Evolutionary conservation across 2,888 invertebrate genomes (phyloP).

Genomic region (Dolichomitus sp.): DNA sequence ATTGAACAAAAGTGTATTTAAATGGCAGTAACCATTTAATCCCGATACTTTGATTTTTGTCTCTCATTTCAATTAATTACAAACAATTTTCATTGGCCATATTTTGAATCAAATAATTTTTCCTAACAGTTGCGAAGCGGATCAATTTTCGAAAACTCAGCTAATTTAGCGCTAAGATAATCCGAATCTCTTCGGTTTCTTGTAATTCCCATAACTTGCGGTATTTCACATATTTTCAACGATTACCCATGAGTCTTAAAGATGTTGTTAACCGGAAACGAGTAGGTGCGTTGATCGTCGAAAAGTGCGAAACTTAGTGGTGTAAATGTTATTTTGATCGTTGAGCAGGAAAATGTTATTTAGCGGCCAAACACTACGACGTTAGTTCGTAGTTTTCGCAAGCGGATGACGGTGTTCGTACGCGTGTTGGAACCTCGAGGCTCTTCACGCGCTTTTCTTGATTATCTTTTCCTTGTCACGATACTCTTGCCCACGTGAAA

Average conservation of each 20-base stretch:
- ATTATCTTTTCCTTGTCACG: not conserved
- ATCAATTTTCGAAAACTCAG: not conserved
- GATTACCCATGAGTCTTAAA: not conserved
- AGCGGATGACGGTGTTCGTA: not conserved
- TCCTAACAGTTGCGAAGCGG: not conserved
- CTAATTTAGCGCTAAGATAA: not conserved
- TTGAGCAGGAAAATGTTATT: not conserved
- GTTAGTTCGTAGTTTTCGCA: not conserved
- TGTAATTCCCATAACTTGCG: not conserved
- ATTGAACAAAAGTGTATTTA: not conserved
- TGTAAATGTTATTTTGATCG: constrained; percentile 8
- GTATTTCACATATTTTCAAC: not conserved
- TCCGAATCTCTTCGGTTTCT: not conserved
- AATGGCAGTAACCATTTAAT: not conserved
- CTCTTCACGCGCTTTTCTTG: not conserved
- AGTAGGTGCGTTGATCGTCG: constrained; percentile 22
- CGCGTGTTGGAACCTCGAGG: constrained; percentile 11
- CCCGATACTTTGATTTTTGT: not conserved
- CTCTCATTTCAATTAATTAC: not conserved
- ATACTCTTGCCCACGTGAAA: constrained; percentile 28
- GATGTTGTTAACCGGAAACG: not conserved
- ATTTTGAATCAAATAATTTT: not conserved
- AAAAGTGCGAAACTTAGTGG: constrained; percentile 24
- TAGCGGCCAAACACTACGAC: not conserved
- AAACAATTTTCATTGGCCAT: not conserved